Percentiles rank a stretch among this genome's conserved stretches.
These are phyloP conservation scores for Porites lutea DNA, from an alignment of 64 coral and sea anemone species.

Conservation along the genomic window DNA sequence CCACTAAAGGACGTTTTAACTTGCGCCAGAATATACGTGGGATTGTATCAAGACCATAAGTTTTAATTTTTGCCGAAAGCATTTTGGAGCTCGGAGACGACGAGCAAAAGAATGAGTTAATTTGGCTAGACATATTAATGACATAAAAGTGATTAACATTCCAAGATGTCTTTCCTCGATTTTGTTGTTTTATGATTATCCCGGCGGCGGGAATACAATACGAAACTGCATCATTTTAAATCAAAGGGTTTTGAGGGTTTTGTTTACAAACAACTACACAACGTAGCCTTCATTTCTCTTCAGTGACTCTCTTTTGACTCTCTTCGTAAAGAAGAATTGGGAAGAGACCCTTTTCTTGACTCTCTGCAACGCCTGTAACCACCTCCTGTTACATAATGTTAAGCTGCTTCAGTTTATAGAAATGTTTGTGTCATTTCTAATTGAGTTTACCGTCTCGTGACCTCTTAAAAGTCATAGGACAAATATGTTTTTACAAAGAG, in stretches of 20 bases:
- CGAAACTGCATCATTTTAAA: no score
- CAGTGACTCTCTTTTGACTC: background rate
- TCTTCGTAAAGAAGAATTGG: background rate
- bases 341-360: no score
- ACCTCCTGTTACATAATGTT: background rate
- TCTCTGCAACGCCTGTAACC: background rate
- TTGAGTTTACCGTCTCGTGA: conserved; percentile 25
- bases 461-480: conserved; percentile 10
- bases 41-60: no score
- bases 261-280: background rate
- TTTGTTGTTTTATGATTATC: background rate
- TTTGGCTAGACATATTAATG: background rate
- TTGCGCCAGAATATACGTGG: no score
- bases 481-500: conserved; percentile 25
- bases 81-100: no score
- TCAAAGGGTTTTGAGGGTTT: background rate
- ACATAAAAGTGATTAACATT: background rate
- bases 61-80: no score
- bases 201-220: background rate
- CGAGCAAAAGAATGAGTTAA: background rate
- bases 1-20: no score
- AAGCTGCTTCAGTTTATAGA: background rate
- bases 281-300: background rate
- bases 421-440: background rate
- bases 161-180: background rate